Conservation (phyloP, 2,113 vertebrate species). For the Guaruba guarouba region DNA sequence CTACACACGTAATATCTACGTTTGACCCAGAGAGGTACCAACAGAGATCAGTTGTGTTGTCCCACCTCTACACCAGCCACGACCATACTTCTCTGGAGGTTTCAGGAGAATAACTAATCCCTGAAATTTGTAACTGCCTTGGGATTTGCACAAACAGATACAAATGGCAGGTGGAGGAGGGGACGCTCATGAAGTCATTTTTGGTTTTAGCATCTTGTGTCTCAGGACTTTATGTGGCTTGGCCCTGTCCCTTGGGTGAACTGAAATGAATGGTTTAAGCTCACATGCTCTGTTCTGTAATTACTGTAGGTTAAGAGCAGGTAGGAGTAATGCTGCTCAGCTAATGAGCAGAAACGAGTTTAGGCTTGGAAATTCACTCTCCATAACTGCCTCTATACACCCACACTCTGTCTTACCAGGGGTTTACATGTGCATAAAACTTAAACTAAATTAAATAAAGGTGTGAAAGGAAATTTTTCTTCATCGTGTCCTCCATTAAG, state of each 20-base stretch:
- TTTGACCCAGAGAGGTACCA: not conserved
- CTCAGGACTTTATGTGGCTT: not conserved
- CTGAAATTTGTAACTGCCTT: not conserved
- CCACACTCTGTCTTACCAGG: not conserved
- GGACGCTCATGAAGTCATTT: not conserved
- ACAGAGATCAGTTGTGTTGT: not conserved
- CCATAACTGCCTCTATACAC: fast-evolving
- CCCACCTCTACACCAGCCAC: not conserved
- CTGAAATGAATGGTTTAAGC: not conserved
- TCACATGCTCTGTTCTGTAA: not conserved
- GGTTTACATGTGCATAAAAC: not conserved
- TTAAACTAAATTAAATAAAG: not conserved
- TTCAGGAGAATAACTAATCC: not conserved
- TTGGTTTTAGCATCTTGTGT: not conserved
- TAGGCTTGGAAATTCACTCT: not conserved
- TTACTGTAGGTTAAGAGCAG: not conserved
- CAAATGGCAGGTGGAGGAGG: not conserved
- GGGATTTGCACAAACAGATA: not conserved
- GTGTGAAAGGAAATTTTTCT: not conserved
- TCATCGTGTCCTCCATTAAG: not conserved
- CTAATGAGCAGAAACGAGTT: not conserved
- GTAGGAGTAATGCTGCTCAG: not conserved
- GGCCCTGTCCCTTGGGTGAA: not conserved
- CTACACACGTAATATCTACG: too few species aligned
- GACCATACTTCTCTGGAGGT: not conserved